Evolutionary conservation across 2,113 vertebrate species (phyloP), one percentile per base, ranked within the genome.

Genomic region (Aphyosemion australe): DNA sequence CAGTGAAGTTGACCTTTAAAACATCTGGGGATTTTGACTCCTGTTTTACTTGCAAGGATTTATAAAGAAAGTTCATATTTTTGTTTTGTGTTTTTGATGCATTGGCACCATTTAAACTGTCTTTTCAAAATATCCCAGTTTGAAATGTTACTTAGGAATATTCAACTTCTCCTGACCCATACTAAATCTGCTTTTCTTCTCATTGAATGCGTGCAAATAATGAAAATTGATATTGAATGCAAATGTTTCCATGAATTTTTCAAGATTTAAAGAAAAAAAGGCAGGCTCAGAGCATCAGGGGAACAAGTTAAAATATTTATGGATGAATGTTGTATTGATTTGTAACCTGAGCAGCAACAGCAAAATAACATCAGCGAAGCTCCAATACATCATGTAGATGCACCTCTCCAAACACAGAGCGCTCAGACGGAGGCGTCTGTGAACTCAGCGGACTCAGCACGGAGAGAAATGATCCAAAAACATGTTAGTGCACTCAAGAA

Each of bases 311-410:
- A 81, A 70, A 65, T 85, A 86, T 86, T 83, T 84, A 83, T 80
- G 62, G 80, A 63, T 48, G 62, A 56, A 79, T 77, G 85, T 82
- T 72, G 53, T 83, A 87, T 90, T 77, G 87, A 91, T 90, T 85
- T 82, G 80, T 83, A 90, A 92, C 68, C 70, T 49, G 85, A 91
- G 90, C 53, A 46, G 72, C 32, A 43, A 47, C 34, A 74, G 76
- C 83, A 88, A 82, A 83, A 85, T 59, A 87, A 75, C 76, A 78
- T 55, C 64, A 65, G 63, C 72, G 77, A 48, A 4, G 65, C 51
- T 51, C 58, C 12, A 59, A 77, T 61, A 76, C 77, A 75, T 70
- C 62, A 78, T 65, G 72, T 64, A 46, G 65, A 49, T 43, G 19
- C 48, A 52, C 59, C 19, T 72, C 65, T 64, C 61, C 55, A 61